phyloP scores from a whole-genome alignment of 2,888 invertebrate species.

The Lepidocyrtoides sp. region DNA sequence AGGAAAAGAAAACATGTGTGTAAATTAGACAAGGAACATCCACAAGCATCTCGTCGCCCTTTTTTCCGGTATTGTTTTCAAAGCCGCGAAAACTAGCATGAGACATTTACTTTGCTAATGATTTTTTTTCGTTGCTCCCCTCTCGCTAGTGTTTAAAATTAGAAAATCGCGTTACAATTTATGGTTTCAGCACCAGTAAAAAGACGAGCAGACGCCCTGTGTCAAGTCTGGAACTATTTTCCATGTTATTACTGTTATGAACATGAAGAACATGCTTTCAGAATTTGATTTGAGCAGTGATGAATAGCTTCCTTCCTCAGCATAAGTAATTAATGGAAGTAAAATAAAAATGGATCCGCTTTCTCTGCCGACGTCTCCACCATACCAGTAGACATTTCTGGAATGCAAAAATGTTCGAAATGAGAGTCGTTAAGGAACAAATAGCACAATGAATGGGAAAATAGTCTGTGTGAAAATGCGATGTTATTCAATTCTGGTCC shows the following conservation, averaged over 20 bases:
- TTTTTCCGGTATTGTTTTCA: neutral
- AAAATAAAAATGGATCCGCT: constrained; percentile 19
- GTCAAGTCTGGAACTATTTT: neutral
- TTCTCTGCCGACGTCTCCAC: neutral
- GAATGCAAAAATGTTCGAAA: constrained; percentile 46
- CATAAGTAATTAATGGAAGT: constrained; percentile 58
- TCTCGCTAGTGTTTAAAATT: neutral
- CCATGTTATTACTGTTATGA: neutral
- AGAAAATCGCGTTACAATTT: neutral
- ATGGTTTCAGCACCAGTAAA: neutral
- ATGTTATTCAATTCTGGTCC: neutral
- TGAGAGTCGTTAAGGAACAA: constrained; percentile 43
- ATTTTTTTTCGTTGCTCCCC: neutral
- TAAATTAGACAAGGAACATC: neutral
- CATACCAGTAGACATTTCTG: neutral
- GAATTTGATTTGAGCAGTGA: constrained; percentile 59
- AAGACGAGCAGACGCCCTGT: constrained; percentile 9
- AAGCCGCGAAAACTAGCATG: neutral
- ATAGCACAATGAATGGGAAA: constrained; percentile 22
- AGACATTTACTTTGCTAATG: neutral
- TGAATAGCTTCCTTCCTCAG: constrained; percentile 65
- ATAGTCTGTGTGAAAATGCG: neutral
- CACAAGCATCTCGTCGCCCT: neutral
- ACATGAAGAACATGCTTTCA: neutral
- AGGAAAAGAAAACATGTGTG: neutral